Evolutionary conservation across 1,140 invertebrate genomes (phyloP), one percentile per base, ranked within the genome.

Genomic region (Drosophila sechellia): DNA sequence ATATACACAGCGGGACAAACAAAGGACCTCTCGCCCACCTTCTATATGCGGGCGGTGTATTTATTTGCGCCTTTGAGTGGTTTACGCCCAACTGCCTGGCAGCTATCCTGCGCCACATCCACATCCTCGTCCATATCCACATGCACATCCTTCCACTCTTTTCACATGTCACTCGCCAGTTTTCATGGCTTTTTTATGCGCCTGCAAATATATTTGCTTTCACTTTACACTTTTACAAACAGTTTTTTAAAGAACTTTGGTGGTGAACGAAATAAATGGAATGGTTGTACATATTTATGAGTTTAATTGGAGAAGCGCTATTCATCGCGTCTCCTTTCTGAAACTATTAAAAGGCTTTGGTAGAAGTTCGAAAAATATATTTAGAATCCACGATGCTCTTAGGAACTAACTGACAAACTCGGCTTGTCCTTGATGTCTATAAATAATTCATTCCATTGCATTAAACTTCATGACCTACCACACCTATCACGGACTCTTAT

Each of bases 61-160:
- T 86, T 86, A 86, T 87, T 86, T 87, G 75, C 83, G 83, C 83
- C 71, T 86, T 87, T 87, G 78, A 87, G 70, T 79, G 83, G 58
- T 71, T 78, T 75, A 75, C 69, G 52, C 48, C 61, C 63, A 57
- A 48, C 58, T 40, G 54, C 63, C 55, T 48, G 15, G 13, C 64
- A 60, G 6, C 48, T 27, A 50, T 50, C 48, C 48, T 50, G 4
- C 22, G 22, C 22, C 22, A 27, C 45, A 31, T 22, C n/a, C 31
- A 37, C 40, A 42, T 56, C 22, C 22, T n/a, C 45, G 20, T 31
- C n/a, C 31, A 37, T 35, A 42, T 56, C 58, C 42, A 22, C 56
- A 34, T 2, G 34, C 39, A 45, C 17, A 34, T 34, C 22, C 34
- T 6, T 10, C 52, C 48, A 31, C 40, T 42, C 49, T 15, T 40